Conservation (phyloP, 64 coral and sea anemone species). For the Astreopora myriophthalma region DNA sequence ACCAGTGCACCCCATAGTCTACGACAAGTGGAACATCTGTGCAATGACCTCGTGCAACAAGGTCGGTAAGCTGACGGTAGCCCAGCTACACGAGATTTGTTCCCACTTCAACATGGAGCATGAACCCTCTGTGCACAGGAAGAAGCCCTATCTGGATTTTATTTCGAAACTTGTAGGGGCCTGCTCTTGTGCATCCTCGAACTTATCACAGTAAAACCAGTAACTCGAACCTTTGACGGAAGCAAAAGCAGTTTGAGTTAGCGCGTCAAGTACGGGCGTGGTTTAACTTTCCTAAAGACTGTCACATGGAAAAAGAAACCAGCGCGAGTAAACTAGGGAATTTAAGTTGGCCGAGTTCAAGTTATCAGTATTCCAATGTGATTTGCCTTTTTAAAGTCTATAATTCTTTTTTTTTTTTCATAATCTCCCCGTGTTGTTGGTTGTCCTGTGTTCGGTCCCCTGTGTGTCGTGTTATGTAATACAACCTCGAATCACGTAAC, state of each 20-base stretch:
- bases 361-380: no score
- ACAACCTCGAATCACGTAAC: not conserved
- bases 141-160: conserved; percentile 18
- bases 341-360: no score
- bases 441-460: not conserved
- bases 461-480: not conserved
- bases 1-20: conserved; percentile 31
- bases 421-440: not conserved
- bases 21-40: conserved; percentile 35
- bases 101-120: conserved; percentile 23
- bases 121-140: not conserved
- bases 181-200: not conserved
- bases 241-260: no score
- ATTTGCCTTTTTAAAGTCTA: no score
- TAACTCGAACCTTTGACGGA: not conserved
- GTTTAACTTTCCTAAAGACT: no score
- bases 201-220: not conserved
- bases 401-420: no score
- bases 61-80: conserved; percentile 21
- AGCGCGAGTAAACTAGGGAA: no score
- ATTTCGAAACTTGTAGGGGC: not conserved
- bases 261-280: no score
- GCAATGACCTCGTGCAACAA: not conserved
- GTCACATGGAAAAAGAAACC: no score
- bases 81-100: conserved; percentile 5